Base-by-base conservation (phyloP, 2,888 invertebrate genomes). In the Melinaea marsaeus region DNA sequence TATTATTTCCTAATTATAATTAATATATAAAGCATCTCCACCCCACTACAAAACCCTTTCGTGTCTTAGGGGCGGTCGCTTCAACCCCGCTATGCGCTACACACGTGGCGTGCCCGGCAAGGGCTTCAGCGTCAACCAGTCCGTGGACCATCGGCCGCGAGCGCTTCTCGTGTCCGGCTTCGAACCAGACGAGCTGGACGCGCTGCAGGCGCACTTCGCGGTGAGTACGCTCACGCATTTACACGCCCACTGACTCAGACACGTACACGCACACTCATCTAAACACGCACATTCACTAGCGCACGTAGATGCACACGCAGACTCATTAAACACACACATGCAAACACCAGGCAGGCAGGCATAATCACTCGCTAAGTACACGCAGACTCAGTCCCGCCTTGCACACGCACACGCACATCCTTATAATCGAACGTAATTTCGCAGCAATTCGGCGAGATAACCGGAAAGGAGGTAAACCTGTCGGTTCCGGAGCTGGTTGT, bases 111-210 rank as follows among this genome's bases (percentile, higher is more conserved):
- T 75, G 1, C 68, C 73, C 3, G 59, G 72, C 0, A 72, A 65
- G 32, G 84, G 81, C 69, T 92, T 86, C 77, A 79, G 82, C 69
- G 88, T 90, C 11, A 87, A 83, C 77, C 93, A 94, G 61, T 92
- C 95, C 11, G 94, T 97, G 48, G 98, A 98, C 88, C 95, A 97
- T 72, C 90, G 98, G 63, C 97, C 98, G 1, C 95, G 96, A 2
- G 94, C 96, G 66, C 91, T 98, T 63, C 92, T 97, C 66, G 94
- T 98, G 58, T 95, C 96, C 4, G 98, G 98, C 13, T 98, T 97
- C 85, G 95, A 95, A 75, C 92, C 93, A 11, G 96, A 96, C 68
- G 97, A 97, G 73, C 93, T 96, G 70, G 95, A 95, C 37, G 94
- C 95, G 47, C 92, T 98, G 48, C 83, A 96, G 64, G 91, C 93